Evolutionary conservation across 2,888 invertebrate species (phyloP).

Genomic region (Proisotoma minuta): DNA sequence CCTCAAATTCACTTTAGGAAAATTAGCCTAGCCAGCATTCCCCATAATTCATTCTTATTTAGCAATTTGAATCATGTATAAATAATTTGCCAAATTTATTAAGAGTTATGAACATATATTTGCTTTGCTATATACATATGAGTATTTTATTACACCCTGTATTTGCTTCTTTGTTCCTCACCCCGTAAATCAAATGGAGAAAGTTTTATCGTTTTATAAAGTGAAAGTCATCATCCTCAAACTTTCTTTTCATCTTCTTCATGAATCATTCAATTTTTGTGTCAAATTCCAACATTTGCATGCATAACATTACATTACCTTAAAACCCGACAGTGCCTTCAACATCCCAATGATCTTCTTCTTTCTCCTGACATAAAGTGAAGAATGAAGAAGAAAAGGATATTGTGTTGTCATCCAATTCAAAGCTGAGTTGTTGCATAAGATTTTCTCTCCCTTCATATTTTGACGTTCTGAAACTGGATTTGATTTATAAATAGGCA

Average conservation of each 20-base stretch:
- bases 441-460: not conserved
- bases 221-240: conserved; percentile 2
- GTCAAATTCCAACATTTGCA: conserved; percentile 13
- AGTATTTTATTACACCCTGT: too few relatives aligned
- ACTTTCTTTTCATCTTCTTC: conserved; percentile 2
- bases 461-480: not conserved
- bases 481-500: conserved; percentile 2
- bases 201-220: conserved; percentile 5
- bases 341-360: not conserved
- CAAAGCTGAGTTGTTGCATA: not conserved
- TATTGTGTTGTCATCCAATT: too few relatives aligned
- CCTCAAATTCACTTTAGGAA: too few relatives aligned
- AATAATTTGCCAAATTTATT: not conserved
- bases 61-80: not conserved
- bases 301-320: conserved; percentile 10
- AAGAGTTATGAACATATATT: too few relatives aligned
- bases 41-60: not conserved
- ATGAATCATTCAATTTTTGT: conserved; percentile 15
- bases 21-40: too few relatives aligned
- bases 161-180: too few relatives aligned
- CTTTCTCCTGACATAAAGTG: not conserved
- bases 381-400: too few relatives aligned
- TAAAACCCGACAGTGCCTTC: not conserved
- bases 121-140: too few relatives aligned
- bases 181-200: conserved; percentile 1